Conservation (phyloP, 2,888 invertebrate species). For the Bimastos eiseni region DNA sequence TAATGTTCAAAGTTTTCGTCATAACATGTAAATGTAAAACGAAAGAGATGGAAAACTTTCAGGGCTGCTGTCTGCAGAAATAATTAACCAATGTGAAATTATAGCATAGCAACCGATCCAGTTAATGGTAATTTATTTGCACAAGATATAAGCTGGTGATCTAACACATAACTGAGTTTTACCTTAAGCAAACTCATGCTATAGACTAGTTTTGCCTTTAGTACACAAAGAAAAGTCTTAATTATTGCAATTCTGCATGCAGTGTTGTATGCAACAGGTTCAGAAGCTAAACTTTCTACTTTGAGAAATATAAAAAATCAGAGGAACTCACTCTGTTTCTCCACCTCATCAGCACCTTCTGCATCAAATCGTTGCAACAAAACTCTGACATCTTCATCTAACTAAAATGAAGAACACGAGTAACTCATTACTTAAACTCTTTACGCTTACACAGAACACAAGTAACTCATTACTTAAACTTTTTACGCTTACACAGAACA, state of each 20-base stretch:
- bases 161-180: no score
- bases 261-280: background rate
- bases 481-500: background rate
- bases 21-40: no score
- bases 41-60: background rate
- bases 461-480: background rate
- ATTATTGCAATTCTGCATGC: background rate
- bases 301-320: background rate
- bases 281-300: background rate
- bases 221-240: background rate
- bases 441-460: background rate
- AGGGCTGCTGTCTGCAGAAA: background rate
- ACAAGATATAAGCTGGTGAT: background rate
- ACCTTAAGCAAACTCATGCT: no score
- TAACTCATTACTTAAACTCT: background rate
- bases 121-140: background rate
- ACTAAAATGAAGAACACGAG: slow-evolving; percentile 51
- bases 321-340: slow-evolving; percentile 79
- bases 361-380: slow-evolving; percentile 93
- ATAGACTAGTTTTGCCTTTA: no score
- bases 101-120: background rate
- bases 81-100: background rate
- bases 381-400: slow-evolving; percentile 94
- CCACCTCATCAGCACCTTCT: slow-evolving; percentile 74
- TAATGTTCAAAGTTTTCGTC: no score